phyloP scores from a whole-genome alignment of 2,888 invertebrate genomes.

The Lapara coniferarum region DNA sequence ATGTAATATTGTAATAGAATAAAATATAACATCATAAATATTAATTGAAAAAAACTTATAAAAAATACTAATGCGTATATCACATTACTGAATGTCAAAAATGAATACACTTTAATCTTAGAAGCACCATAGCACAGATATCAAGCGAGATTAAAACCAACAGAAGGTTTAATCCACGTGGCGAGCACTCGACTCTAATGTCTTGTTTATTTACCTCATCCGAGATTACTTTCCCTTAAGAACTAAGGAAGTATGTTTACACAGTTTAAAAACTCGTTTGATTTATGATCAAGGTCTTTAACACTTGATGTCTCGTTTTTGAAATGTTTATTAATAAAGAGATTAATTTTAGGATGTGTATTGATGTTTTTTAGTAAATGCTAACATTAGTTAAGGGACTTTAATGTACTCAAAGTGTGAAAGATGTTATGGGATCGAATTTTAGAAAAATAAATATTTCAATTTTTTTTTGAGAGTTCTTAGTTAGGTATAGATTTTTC shows the following conservation, averaged over 20 bases:
- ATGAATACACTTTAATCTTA: background rate
- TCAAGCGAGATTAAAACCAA: background rate
- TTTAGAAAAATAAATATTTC: no score
- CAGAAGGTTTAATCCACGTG: slow-evolving; percentile 23
- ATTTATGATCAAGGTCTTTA: slow-evolving; percentile 29
- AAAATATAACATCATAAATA: no score
- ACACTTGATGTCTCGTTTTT: slow-evolving; percentile 15
- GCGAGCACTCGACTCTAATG: slow-evolving; percentile 28
- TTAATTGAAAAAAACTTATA: no score
- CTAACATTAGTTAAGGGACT: no score
- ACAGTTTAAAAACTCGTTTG: slow-evolving; percentile 19
- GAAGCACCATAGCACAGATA: background rate
- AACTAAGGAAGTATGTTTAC: slow-evolving; percentile 29
- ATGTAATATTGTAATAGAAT: no score
- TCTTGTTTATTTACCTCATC: slow-evolving; percentile 46
- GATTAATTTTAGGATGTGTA: background rate
- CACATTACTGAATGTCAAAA: no score
- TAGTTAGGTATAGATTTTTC: no score
- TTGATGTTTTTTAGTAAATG: background rate
- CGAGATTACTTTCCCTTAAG: slow-evolving; percentile 27
- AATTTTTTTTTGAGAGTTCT: no score
- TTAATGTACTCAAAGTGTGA: no score
- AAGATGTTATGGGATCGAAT: no score
- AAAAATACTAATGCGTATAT: no score
- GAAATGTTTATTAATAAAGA: slow-evolving; percentile 17